Base-by-base conservation (phyloP, 1,140 invertebrate species). In the Planococcus citri region DNA sequence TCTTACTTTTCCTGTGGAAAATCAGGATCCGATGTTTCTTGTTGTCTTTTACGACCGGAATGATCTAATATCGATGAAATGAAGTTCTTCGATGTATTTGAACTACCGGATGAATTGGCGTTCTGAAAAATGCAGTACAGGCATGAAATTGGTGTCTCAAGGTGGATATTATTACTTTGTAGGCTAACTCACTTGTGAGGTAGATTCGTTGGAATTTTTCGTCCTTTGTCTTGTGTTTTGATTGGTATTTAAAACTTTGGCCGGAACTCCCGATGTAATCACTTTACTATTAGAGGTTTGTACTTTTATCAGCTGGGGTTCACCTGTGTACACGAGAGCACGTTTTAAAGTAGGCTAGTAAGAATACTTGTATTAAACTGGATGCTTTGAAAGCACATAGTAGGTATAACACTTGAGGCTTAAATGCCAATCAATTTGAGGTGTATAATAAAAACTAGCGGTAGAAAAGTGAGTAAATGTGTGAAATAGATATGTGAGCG, bases 11-110 rank as follows among this genome's bases (percentile, higher is more conserved):
- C 60, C 17, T 51, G 41, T 4, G 20, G 20, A 64, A 64, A 24
- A 2, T 64, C 60, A 22, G 22, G 3, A 64, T 64, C 60, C n/a
- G 60, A 4, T 64, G 22, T 25, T 25, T 64, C 25, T 27, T 64
- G 17, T n/a, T n/a, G 51, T 64, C 60, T 24, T 64, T 64, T 64
- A 64, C 60, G 60, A 64, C 60, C 60, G 60, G 60, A 64, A 64
- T 64, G 60, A 64, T 64, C 60, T 24, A 64, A 20, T 6, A 64
- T 64, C 10, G 60, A 64, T 25, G 60, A 24, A 6, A 64, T 64
- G 60, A 64, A 64, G 22, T 25, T 64, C 24, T 64, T 64, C 24
- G 21, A 27, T 64, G 60, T 24, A 25, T 27, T 64, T 10, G 14
- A 2, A 25, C 20, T 24, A 12, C 3, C 9, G 6, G 25, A 24